Conservation (phyloP, 2,113 vertebrate genomes). For the Urocynchramus pylzowi region DNA sequence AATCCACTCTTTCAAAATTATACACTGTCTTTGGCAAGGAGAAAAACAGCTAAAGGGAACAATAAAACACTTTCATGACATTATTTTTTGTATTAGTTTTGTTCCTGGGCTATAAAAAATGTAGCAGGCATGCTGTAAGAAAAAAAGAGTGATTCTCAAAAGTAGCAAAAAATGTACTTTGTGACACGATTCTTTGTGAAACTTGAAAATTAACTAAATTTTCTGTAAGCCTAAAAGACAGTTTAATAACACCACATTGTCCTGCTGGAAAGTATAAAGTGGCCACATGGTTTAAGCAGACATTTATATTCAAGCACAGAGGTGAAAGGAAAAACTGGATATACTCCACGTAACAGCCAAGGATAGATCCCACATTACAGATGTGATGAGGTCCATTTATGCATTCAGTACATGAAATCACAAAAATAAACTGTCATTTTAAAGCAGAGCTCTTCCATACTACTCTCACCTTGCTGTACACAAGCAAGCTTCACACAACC, state of each 20-base stretch:
- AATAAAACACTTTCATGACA: constrained; percentile 29
- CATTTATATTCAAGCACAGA: background rate
- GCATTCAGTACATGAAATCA: background rate
- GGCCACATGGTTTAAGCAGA: background rate
- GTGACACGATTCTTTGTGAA: background rate
- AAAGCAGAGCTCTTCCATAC: background rate
- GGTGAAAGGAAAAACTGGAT: background rate
- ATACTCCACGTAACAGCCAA: background rate
- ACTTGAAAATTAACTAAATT: background rate
- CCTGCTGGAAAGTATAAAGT: background rate
- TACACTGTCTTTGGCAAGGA: background rate
- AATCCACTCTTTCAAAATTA: background rate
- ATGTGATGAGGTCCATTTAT: background rate
- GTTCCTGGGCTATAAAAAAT: background rate
- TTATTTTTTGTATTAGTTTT: constrained; percentile 9
- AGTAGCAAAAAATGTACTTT: background rate
- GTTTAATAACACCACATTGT: background rate
- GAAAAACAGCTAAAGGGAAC: constrained; percentile 20
- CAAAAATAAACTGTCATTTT: background rate
- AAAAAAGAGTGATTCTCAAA: constrained; percentile 6
- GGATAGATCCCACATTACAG: rapidly evolving
- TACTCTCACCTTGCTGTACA: background rate
- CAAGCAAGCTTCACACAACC: background rate
- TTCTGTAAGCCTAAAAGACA: background rate
- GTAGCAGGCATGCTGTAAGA: background rate